Evolutionary conservation across 2,888 invertebrate species (phyloP), one percentile per base, ranked within the genome.

Genomic region (Ptycholaimellus sp.): DNA sequence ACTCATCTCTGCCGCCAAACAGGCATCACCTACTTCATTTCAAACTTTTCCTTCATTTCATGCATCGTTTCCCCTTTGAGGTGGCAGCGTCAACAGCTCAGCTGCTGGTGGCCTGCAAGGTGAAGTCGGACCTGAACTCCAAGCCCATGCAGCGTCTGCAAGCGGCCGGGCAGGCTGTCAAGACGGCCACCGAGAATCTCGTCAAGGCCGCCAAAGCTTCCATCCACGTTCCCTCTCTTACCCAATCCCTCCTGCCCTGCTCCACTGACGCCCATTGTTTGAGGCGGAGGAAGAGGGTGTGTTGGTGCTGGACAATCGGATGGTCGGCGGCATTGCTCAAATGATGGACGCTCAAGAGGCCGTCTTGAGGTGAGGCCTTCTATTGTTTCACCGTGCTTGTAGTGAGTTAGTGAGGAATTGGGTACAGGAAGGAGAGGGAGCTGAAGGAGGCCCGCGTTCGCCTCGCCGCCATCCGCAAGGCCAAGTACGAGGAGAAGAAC

Each of bases 51-150:
- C 3, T 21, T 21, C 3, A 13, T 21, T 21, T 35, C 11, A n/a
- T 22, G 16, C n/a, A 14, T 13, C 11, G 3, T 33, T 33, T 13
- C 30, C 13, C 23, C 30, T 11, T 46, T 20, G 32, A 51, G 63
- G 87, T 96, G 7, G 93, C 96, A 5, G 78, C 82, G 35, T 82
- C 83, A 1, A 99, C 96, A 0, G 96, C 96, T 0, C 93, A 93
- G 56, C 67, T 96, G 38, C 63, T 99, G 36, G 87, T 99, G 32
- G 93, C 96, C 0, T 96, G 96, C 65, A 87, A 90, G 69, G 90
- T 96, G 40, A 93, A 93, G 61, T 87, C 93, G 0, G 93, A 93
- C 64, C 79, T 82, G 1, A 78, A 83, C 42, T 82, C 85, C 6
- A 80, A 82, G 48, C 77, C 82, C 6, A 90, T 87, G 35, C 74